A percentile compares a stretch with the other conserved stretches of the same genome.
phyloP scores from a whole-genome alignment of 2,888 invertebrate species.

The Microctonus aethiopoides region DNA sequence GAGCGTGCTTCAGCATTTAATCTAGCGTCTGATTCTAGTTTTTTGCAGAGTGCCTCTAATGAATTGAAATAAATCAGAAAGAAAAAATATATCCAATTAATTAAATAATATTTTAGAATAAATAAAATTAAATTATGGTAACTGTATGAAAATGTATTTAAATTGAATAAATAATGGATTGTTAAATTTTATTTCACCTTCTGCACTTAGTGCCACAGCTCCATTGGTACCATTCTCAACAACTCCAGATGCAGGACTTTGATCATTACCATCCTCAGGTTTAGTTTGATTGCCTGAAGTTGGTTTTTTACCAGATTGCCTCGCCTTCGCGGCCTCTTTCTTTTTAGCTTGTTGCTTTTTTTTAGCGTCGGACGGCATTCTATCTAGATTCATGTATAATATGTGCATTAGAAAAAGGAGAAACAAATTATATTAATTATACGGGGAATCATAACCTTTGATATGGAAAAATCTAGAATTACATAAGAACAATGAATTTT shows the following conservation, averaged over 20 bases:
- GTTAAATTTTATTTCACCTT: constrained; percentile 70
- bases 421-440: not conserved
- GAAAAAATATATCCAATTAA: not conserved
- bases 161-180: constrained; percentile 1
- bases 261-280: constrained; percentile 70
- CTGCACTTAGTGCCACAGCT: constrained; percentile 71
- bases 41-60: constrained; percentile 84
- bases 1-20: constrained; percentile 93
- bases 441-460: constrained; percentile 27
- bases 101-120: not conserved
- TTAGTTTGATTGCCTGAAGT: constrained; percentile 54
- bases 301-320: constrained; percentile 68
- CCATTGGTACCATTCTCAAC: constrained; percentile 70
- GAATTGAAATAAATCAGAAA: constrained; percentile 39
- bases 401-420: not conserved
- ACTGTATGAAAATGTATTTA: not conserved
- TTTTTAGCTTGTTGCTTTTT: constrained; percentile 98
- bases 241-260: constrained; percentile 65
- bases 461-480: constrained; percentile 14
- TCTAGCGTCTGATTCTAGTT: constrained; percentile 90
- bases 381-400: not conserved
- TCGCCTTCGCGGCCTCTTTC: constrained; percentile 90
- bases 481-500: constrained; percentile 23
- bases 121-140: not conserved
- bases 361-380: constrained; percentile 98